phyloP scores from a whole-genome alignment of 2,113 vertebrate genomes.

The Strix uralensis region DNA sequence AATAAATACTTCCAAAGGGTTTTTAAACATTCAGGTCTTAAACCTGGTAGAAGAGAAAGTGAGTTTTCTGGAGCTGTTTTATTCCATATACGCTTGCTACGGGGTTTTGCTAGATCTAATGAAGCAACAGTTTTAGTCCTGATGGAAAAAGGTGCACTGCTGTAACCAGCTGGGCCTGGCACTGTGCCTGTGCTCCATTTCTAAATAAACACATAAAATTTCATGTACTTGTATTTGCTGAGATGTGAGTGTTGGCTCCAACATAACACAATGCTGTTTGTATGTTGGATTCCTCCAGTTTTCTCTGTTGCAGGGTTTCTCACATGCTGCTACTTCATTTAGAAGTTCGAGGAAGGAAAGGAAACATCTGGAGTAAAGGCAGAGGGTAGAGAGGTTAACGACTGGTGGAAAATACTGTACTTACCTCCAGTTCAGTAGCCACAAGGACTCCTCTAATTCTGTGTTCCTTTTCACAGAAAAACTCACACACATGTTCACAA shows the following conservation, averaged over 20 bases:
- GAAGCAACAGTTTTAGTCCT: background rate
- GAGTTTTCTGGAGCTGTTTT: background rate
- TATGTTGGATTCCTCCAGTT: background rate
- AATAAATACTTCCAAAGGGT: background rate
- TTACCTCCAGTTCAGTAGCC: conserved; percentile 36
- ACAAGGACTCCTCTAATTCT: background rate
- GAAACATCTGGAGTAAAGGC: conserved; percentile 58
- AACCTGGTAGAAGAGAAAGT: background rate
- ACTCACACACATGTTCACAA: background rate
- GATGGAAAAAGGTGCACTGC: background rate
- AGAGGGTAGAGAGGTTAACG: conserved; percentile 37
- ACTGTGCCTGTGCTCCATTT: background rate
- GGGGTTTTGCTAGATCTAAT: background rate
- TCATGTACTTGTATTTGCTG: background rate
- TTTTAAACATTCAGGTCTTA: background rate
- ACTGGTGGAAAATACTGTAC: background rate
- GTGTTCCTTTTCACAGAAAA: conserved; percentile 13
- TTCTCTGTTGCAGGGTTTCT: background rate
- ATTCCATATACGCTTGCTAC: background rate
- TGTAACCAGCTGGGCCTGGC: background rate
- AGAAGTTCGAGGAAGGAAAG: conserved; percentile 28
- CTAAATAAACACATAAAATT: background rate
- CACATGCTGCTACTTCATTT: background rate
- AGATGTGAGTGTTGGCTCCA: background rate
- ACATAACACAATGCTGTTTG: background rate